Evolutionary conservation across 1,140 invertebrate genomes (phyloP), one percentile per base, ranked within the genome.

Genomic region (Eulimnadia texana): DNA sequence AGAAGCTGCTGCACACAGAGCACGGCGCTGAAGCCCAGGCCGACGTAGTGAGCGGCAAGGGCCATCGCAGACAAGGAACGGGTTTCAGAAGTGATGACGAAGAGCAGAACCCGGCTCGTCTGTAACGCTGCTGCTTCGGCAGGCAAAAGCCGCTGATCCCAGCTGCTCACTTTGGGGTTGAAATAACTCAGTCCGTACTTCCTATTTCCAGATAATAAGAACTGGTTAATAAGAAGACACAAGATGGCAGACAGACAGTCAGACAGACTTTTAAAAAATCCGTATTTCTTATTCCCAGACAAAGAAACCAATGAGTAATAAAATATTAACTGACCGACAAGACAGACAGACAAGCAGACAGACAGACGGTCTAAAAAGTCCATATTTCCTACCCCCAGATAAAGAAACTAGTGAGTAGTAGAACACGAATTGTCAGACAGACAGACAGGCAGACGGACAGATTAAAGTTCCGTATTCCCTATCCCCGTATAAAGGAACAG

Each of bases 41-140:
- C 93, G 71, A 96, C 88, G 72, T 92, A 91, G 75, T 96, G 86
- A 66, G 90, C 87, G 63, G 93, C 93, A 72, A 94, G 75, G 63
- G 91, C 84, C 90, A 96, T 93, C 52, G 85, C 82, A 22, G 90
- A 81, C 66, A 93, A 78, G 59, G 86, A 88, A 19, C 90, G 81
- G 19, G 87, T 85, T 70, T 87, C 84, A 64, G 82, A 80, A 49
- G 86, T 85, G 67, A 96, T 84, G 52, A 91, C 83, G 76, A 95
- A 90, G 62, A 98, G 77, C 64, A 94, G 75, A 64, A 93, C 77
- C 50, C 84, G 81, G 65, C 82, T 82, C 65, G 78, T 80, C 64
- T 83, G 82, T 70, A 84, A 79, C 54, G 74, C 75, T 49, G 77
- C 76, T 51, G 79, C 76, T 70, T 84, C 81, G 42, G 79, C 75